These are phyloP conservation scores for Ptilodon capucinus DNA, from an alignment of 2,888 invertebrate species.

Conservation along the genomic window DNA sequence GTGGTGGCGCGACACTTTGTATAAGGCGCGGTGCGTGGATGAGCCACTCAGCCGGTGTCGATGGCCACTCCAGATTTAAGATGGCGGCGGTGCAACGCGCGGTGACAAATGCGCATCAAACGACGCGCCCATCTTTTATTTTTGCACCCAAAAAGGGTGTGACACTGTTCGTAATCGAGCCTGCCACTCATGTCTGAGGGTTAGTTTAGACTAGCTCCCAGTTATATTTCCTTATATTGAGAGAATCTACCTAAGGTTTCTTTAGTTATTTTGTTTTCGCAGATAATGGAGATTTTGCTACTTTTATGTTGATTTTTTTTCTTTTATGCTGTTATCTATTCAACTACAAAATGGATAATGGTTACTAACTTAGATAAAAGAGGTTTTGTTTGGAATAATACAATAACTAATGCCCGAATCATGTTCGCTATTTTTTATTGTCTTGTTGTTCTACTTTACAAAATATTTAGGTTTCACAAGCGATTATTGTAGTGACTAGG, in stretches of 20 bases:
- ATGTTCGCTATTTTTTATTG: too few species aligned
- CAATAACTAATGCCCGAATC: too few species aligned
- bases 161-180: constrained; percentile 24
- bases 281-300: neutral
- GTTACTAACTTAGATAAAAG: too few species aligned
- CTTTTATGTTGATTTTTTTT: too few species aligned
- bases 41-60: constrained; percentile 71
- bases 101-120: constrained; percentile 63
- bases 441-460: too few species aligned
- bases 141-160: constrained; percentile 24
- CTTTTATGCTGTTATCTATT: too few species aligned
- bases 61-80: constrained; percentile 64
- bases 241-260: too few species aligned
- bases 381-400: too few species aligned
- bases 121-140: constrained; percentile 29
- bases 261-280: too few species aligned
- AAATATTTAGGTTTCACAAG: too few species aligned
- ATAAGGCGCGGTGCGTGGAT: constrained; percentile 52
- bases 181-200: constrained; percentile 1
- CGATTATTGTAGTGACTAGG: too few species aligned
- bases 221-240: neutral
- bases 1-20: constrained; percentile 53
- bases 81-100: constrained; percentile 59
- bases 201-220: neutral
- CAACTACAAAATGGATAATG: too few species aligned